A percentile compares a stretch with the other conserved stretches of the same genome.
Conservation (phyloP, 2,888 invertebrate genomes). For the Apotomis capreana region DNA sequence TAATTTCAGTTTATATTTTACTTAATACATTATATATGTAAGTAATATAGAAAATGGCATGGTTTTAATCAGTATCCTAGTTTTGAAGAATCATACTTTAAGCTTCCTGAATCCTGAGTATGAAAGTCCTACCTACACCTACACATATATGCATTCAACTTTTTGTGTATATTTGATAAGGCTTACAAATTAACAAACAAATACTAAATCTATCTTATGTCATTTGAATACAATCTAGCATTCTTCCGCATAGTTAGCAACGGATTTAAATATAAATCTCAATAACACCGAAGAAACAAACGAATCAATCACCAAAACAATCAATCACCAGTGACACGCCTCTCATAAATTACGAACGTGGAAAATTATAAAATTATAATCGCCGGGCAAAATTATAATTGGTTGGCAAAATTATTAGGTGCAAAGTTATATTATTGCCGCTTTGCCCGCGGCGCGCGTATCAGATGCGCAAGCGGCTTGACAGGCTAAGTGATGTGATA, state of each 20-base stretch:
- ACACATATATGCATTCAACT: no score
- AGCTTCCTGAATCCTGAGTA: no score
- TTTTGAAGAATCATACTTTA: no score
- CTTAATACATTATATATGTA: no score
- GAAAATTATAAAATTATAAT: constrained; percentile 46
- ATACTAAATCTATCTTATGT: no score
- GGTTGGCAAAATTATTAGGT: constrained; percentile 77
- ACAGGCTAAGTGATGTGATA: constrained; percentile 74
- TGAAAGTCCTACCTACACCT: no score
- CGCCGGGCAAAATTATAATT: constrained; percentile 67
- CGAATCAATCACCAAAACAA: constrained; percentile 53
- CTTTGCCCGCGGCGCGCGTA: constrained; percentile 58
- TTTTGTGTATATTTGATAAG: no score
- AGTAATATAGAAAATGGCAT: no score
- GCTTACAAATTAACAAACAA: no score
- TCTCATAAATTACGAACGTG: constrained; percentile 46
- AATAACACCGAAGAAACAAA: constrained; percentile 45
- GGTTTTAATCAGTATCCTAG: no score
- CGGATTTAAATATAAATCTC: constrained; percentile 37
- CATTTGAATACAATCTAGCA: neutral
- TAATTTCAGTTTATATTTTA: no score
- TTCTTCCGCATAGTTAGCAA: constrained; percentile 26
- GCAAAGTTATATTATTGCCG: constrained; percentile 68
- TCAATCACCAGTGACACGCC: constrained; percentile 53
- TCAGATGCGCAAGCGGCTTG: constrained; percentile 64